Conservation (phyloP, 2,888 invertebrate genomes). For the Colletes collaris region DNA sequence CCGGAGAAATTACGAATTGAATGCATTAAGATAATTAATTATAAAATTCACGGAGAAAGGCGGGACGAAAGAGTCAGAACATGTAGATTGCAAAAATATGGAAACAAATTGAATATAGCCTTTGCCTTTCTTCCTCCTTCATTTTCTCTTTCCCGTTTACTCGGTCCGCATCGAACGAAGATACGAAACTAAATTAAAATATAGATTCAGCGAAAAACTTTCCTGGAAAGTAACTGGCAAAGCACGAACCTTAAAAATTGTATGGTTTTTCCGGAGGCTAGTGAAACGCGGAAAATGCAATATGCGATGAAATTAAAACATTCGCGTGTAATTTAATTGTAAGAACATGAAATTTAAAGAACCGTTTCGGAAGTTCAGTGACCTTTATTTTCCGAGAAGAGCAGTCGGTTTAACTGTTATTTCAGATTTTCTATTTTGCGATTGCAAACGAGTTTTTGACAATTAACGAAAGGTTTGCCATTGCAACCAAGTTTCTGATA, state of each 20-base stretch:
- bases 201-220: conserved; percentile 73
- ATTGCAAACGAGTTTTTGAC: not conserved
- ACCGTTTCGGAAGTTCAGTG: too few species aligned
- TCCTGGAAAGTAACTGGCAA: conserved; percentile 33
- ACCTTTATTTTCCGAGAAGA: too few species aligned
- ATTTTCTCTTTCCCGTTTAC: conserved; percentile 66
- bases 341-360: too few species aligned
- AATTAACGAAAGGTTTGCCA: not conserved
- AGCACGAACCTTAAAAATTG: conserved; percentile 21
- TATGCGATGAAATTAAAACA: not conserved
- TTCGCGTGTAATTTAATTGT: not conserved
- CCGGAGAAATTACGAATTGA: conserved; percentile 63
- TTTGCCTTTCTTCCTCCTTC: conserved; percentile 55
- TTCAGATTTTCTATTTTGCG: not conserved
- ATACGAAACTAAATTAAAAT: conserved; percentile 74
- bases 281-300: conserved; percentile 1
- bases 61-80: conserved; percentile 24
- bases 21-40: conserved; percentile 79
- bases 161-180: conserved; percentile 62
- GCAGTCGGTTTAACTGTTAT: not conserved
- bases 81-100: conserved; percentile 68
- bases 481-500: not conserved
- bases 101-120: conserved; percentile 73
- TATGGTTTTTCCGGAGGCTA: not conserved
- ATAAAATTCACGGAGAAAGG: conserved; percentile 68